Evolutionary conservation across 2,113 vertebrate species (phyloP).

Genomic region (Callochromis pleurospilus): DNA sequence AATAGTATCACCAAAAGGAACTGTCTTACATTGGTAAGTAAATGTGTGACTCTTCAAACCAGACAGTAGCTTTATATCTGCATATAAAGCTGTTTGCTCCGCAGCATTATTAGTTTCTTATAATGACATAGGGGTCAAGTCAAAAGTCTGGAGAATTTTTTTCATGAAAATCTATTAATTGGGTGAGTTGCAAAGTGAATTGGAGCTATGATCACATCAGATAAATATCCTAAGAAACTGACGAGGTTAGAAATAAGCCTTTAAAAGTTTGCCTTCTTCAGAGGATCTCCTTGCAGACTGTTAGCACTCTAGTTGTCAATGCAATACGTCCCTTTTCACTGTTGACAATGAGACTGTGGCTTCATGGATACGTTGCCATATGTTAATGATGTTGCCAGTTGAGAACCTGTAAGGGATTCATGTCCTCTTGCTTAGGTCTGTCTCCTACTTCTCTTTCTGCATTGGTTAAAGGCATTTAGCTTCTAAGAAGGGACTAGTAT

Average conservation of each 20-base stretch:
- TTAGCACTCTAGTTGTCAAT: neutral
- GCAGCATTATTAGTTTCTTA: neutral
- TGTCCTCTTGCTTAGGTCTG: neutral
- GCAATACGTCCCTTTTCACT: neutral
- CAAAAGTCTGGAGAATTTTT: neutral
- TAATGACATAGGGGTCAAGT: neutral
- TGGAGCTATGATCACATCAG: neutral
- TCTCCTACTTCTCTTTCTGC: neutral
- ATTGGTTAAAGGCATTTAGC: neutral
- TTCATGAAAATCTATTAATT: neutral
- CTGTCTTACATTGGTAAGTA: neutral
- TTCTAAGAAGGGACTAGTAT: neutral
- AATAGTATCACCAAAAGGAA: neutral
- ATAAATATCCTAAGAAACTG: neutral
- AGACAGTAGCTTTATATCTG: neutral
- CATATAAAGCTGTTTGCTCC: accelerated
- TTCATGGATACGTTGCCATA: neutral
- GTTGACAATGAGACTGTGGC: neutral
- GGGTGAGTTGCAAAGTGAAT: neutral
- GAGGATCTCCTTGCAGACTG: neutral
- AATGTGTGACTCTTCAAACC: neutral
- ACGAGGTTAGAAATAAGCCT: neutral
- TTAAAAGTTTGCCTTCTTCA: neutral
- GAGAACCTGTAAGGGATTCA: accelerated
- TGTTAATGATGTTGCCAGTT: neutral